phyloP scores from a whole-genome alignment of 2,797 vertebrate species.

The Trachops cirrhosus region DNA sequence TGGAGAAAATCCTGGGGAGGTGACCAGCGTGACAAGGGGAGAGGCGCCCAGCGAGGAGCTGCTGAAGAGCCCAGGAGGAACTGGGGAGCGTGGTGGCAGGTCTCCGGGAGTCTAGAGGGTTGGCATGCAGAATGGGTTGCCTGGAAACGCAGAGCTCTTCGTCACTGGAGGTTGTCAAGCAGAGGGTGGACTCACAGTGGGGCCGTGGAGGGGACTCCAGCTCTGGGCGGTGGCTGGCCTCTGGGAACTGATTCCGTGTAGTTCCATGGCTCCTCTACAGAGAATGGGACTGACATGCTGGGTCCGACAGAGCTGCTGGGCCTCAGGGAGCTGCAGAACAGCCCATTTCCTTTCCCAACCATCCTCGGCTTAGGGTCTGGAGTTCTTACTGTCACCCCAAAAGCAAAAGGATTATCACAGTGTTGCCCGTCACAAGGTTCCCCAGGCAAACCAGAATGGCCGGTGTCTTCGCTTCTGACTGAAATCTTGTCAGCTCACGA shows the following conservation, averaged over 20 bases:
- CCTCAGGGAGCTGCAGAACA: constrained; percentile 4
- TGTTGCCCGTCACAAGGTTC: neutral
- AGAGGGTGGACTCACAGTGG: neutral
- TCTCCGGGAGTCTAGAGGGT: neutral
- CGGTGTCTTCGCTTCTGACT: constrained; percentile 52
- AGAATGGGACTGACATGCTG: neutral
- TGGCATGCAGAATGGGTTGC: neutral
- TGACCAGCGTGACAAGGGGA: neutral
- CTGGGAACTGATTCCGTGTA: neutral
- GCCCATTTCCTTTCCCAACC: neutral
- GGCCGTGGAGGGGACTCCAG: neutral
- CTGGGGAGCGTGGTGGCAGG: neutral
- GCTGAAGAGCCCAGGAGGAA: neutral
- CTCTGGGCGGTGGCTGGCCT: neutral
- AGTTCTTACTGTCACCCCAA: constrained; percentile 34
- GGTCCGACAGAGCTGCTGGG: neutral
- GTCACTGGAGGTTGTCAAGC: neutral
- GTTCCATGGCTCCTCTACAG: neutral
- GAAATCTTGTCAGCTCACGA: constrained; percentile 54
- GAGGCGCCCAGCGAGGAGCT: neutral
- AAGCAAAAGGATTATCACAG: constrained; percentile 39
- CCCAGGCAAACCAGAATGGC: constrained; percentile 21
- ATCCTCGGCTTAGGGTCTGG: neutral
- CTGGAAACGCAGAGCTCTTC: neutral
- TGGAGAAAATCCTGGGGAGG: neutral